Conservation (phyloP, 2,797 vertebrate genomes). For the Buceros bicornis region DNA sequence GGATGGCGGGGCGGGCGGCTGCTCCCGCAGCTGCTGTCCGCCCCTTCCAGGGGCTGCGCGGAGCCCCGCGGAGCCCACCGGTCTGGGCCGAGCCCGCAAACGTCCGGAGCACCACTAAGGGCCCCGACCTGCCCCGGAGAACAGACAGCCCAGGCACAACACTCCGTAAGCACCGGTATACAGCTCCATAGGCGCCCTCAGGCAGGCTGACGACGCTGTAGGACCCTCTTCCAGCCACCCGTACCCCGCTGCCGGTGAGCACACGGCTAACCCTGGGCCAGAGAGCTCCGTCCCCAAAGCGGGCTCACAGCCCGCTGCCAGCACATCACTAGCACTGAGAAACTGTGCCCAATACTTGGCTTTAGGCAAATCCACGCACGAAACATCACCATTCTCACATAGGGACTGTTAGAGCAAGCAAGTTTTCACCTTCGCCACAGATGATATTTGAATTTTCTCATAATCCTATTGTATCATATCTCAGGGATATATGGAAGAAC, state of each 20-base stretch:
- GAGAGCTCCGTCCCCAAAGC: not conserved
- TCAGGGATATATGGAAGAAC: not conserved
- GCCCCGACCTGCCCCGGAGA: not conserved
- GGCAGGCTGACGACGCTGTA: accelerated
- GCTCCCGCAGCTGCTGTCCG: not conserved
- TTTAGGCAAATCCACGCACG: not conserved
- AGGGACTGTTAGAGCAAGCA: not conserved
- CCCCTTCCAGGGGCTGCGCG: not conserved
- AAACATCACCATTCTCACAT: not conserved
- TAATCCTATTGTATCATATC: not conserved
- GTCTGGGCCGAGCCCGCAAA: not conserved
- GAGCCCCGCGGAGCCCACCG: not conserved
- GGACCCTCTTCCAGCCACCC: not conserved
- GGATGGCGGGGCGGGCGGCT: not conserved
- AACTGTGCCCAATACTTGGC: not conserved
- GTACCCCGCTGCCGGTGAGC: not conserved
- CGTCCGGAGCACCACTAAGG: not conserved
- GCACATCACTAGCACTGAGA: accelerated
- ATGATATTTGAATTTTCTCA: not conserved
- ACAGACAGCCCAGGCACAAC: not conserved
- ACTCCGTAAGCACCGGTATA: accelerated
- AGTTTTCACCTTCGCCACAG: not conserved
- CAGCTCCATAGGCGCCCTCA: not conserved
- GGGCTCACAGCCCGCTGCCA: not conserved
- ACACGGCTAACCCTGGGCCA: not conserved